Evolutionary conservation across 1,140 invertebrate genomes (phyloP).

Genomic region (Phthorimaea operculella): DNA sequence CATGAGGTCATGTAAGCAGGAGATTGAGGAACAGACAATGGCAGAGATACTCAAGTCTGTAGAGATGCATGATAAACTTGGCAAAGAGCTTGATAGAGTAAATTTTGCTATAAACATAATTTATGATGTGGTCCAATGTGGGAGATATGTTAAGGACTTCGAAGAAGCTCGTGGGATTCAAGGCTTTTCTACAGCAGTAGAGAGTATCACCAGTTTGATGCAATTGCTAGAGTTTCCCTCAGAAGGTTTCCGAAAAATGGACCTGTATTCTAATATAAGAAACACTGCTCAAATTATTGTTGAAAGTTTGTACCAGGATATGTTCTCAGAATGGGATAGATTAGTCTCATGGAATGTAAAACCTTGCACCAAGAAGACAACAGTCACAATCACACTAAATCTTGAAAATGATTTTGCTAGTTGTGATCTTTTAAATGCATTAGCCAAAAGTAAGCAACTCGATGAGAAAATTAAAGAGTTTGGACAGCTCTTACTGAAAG

Average conservation of each 20-base stretch:
- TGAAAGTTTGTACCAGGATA: slow-evolving; percentile 55
- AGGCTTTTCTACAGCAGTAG: slow-evolving; percentile 57
- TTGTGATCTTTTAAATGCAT: slow-evolving; percentile 62
- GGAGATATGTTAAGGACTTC: slow-evolving; percentile 65
- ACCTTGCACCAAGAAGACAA: slow-evolving; percentile 24
- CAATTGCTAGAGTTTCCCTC: slow-evolving; percentile 58
- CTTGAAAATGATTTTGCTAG: slow-evolving; percentile 36
- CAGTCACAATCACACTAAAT: slow-evolving; percentile 48
- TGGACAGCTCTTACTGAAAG: slow-evolving; percentile 62
- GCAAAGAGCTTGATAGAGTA: slow-evolving; percentile 64
- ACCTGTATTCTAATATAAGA: slow-evolving; percentile 64
- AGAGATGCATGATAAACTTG: slow-evolving; percentile 67
- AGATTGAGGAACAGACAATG: slow-evolving; percentile 69
- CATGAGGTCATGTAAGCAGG: neutral
- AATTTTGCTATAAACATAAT: slow-evolving; percentile 67
- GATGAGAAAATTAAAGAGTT: slow-evolving; percentile 63
- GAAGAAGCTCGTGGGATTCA: slow-evolving; percentile 59
- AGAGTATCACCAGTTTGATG: slow-evolving; percentile 63
- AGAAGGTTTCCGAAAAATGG: slow-evolving; percentile 62
- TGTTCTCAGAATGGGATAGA: slow-evolving; percentile 60
- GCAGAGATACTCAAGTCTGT: slow-evolving; percentile 68
- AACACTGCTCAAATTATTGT: slow-evolving; percentile 41
- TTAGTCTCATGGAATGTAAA: slow-evolving; percentile 44
- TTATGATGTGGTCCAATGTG: slow-evolving; percentile 62
- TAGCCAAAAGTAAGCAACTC: slow-evolving; percentile 62